Evolutionary conservation across 2,888 invertebrate species (phyloP), one percentile per base, ranked within the genome.

Genomic region (Listrodromus nycthemerus): DNA sequence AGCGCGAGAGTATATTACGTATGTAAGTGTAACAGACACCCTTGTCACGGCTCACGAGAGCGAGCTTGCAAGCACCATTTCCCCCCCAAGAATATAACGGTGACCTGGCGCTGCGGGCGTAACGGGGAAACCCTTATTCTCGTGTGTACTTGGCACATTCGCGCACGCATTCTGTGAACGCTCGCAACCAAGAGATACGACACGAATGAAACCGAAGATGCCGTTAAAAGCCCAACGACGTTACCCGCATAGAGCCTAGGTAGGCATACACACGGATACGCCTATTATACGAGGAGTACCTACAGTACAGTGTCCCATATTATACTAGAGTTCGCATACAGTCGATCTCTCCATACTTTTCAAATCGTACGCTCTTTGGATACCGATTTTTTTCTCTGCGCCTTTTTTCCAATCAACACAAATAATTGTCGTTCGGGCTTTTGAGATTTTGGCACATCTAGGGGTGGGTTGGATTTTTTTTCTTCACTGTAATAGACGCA

Each of bases 191-290:
- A 48, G 37, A 30, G 74, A 78, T 77, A 77, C 63, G 65, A 80
- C 82, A 55, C 70, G 78, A 88, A 85, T 85, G 87, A 88, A 89
- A 88, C 86, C 86, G 86, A 88, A 90, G 86, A 86, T 87, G 70
- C 74, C 80, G 88, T 87, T 90, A 88, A 90, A 90, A 90, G 90
- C 89, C 79, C 76, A 50, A 65, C 33, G 65, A 75, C 78, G 63
- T 41, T 55, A 58, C 45, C 24, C 52, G 7, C 24, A 16, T 61
- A 19, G 27, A 55, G 33, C 21, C n/a, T 33, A 50, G 21, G 30
- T 27, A 63, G 21, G 48, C 52, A 19, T 50, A 55, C 58, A 55
- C 55, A 37, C 21, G 30, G 65, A 16, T 50, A 77, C 50, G 21
- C 55, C 16, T 55, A 61, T 65, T 63, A 37, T 65, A 65, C 37